These are phyloP conservation scores for Catocala nupta DNA, from an alignment of 2,888 invertebrate species.

Conservation along the genomic window DNA sequence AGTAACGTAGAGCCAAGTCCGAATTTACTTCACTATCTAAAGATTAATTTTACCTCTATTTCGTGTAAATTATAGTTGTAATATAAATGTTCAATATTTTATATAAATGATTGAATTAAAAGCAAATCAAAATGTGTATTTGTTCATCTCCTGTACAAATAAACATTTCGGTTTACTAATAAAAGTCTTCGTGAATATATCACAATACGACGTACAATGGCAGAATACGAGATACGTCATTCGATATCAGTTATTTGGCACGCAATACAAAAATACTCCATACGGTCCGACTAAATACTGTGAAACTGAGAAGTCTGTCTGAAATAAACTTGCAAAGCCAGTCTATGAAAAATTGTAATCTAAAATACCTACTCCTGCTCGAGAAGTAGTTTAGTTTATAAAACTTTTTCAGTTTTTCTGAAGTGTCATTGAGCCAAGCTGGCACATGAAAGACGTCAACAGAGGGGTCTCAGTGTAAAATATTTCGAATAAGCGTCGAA, in stretches of 20 bases:
- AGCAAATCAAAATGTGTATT: too few relatives aligned
- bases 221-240: too few relatives aligned
- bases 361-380: conserved; percentile 45
- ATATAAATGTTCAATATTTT: too few relatives aligned
- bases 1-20: too few relatives aligned
- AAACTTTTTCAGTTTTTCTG: conserved; percentile 60
- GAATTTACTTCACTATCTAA: too few relatives aligned
- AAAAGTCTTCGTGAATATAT: too few relatives aligned
- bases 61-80: too few relatives aligned
- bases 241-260: conserved; percentile 11
- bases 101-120: too few relatives aligned
- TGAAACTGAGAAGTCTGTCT: conserved; percentile 24
- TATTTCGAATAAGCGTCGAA: conserved; percentile 51
- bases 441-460: conserved; percentile 56
- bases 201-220: too few relatives aligned
- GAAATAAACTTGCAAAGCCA: conserved; percentile 41
- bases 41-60: too few relatives aligned
- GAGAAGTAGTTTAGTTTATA: conserved; percentile 53
- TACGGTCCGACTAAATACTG: conserved; percentile 19
- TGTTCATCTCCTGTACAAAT: too few relatives aligned
- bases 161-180: too few relatives aligned
- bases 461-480: conserved; percentile 46
- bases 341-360: conserved; percentile 55
- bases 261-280: conserved; percentile 32
- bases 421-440: conserved; percentile 63